phyloP scores from a whole-genome alignment of 2,888 invertebrate species.

The Cerastoderma edule region DNA sequence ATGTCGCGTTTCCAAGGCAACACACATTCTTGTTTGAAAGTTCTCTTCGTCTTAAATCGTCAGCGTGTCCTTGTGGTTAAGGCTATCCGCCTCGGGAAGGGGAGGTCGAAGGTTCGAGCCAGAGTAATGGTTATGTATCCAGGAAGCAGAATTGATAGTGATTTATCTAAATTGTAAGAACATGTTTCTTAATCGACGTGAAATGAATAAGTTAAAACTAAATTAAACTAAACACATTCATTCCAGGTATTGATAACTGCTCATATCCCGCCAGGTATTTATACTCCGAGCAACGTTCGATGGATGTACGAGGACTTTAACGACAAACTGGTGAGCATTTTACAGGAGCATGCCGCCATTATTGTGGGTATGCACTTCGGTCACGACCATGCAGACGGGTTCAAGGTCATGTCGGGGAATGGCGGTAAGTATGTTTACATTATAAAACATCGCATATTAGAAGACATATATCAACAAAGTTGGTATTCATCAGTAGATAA shows the following conservation, averaged over 20 bases:
- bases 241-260: conserved; percentile 66
- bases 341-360: conserved; percentile 76
- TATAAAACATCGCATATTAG: neutral
- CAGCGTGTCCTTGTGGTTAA: too few relatives aligned
- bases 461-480: too few relatives aligned
- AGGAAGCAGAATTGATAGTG: neutral
- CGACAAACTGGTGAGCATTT: conserved; percentile 75
- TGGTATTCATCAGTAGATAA: too few relatives aligned
- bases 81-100: neutral
- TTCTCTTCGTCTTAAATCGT: too few relatives aligned
- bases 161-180: neutral
- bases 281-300: conserved; percentile 52
- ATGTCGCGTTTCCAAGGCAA: too few relatives aligned
- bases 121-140: neutral
- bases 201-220: neutral
- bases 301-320: conserved; percentile 83
- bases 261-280: conserved; percentile 68
- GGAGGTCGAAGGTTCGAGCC: neutral
- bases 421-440: conserved; percentile 35
- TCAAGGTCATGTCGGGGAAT: conserved; percentile 70
- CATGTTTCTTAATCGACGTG: neutral
- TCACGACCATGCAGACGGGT: conserved; percentile 80
- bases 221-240: too few relatives aligned
- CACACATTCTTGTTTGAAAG: too few relatives aligned
- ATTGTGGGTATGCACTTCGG: conserved; percentile 81